Percentiles rank a stretch among this genome's conserved stretches.
Conservation (phyloP, 1,140 invertebrate species). For the Orius insidiosus region DNA sequence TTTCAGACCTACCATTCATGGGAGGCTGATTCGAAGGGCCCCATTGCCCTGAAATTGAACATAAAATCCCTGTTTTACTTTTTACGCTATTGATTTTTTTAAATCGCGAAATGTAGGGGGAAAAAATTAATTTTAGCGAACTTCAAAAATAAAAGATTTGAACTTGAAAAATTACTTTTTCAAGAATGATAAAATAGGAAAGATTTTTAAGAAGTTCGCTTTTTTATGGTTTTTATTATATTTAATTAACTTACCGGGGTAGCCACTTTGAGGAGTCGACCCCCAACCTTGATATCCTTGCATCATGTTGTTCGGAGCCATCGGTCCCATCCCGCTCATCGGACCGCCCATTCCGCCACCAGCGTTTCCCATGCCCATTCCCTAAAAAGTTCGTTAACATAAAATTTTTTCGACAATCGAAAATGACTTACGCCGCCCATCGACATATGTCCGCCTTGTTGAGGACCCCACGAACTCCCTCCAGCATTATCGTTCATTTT, state of each 20-base stretch:
- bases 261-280: slow-evolving; percentile 67
- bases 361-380: slow-evolving; percentile 68
- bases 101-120: too few species aligned
- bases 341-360: slow-evolving; percentile 51
- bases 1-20: slow-evolving; percentile 23
- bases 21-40: slow-evolving; percentile 24
- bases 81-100: not conserved
- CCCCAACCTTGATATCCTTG: slow-evolving; percentile 74
- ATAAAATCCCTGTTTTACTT: slow-evolving; percentile 4
- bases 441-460: slow-evolving; percentile 58
- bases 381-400: slow-evolving; percentile 27
- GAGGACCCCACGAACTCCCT: slow-evolving; percentile 58
- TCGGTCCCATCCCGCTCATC: slow-evolving; percentile 39
- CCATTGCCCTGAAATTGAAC: slow-evolving; percentile 24
- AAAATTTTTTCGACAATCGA: not conserved
- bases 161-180: too few species aligned
- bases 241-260: slow-evolving; percentile 31
- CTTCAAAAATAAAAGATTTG: too few species aligned
- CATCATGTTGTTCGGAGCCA: slow-evolving; percentile 43
- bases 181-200: too few species aligned
- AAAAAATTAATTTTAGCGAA: too few species aligned
- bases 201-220: too few species aligned
- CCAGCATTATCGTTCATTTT: slow-evolving; percentile 49
- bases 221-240: too few species aligned
- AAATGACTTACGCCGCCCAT: slow-evolving; percentile 31